These are phyloP conservation scores for Callitettix versicolor DNA, from an alignment of 1,140 invertebrate species.

Conservation along the genomic window DNA sequence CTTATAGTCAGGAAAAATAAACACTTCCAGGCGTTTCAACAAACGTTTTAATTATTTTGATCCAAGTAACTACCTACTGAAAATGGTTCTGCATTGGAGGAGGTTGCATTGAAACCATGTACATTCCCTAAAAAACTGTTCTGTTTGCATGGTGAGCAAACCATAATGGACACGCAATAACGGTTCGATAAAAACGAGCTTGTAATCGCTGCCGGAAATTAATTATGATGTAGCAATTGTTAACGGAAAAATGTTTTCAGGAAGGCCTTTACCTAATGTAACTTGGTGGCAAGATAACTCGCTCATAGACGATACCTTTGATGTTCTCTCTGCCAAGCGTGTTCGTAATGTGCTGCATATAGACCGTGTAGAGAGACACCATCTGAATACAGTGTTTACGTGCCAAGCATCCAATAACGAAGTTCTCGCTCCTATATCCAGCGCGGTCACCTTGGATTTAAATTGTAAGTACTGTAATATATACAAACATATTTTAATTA, in stretches of 20 bases:
- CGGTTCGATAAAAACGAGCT: too few species aligned
- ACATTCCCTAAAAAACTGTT: too few species aligned
- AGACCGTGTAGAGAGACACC: constrained; percentile 48
- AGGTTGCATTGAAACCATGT: too few species aligned
- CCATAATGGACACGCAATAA: too few species aligned
- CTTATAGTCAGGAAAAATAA: too few species aligned
- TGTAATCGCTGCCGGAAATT: too few species aligned
- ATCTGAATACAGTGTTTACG: constrained; percentile 55
- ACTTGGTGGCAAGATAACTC: constrained; percentile 68
- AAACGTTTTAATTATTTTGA: too few species aligned
- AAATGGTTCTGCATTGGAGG: too few species aligned
- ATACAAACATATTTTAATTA: neutral
- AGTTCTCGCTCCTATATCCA: constrained; percentile 57
- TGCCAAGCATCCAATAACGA: constrained; percentile 71
- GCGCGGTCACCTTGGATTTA: constrained; percentile 61
- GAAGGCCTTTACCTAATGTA: constrained; percentile 60
- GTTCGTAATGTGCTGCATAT: constrained; percentile 56
- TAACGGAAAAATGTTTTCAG: constrained; percentile 33
- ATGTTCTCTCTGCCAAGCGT: constrained; percentile 44
- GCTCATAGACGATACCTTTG: constrained; percentile 55
- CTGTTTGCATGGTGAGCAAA: too few species aligned
- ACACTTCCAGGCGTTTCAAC: too few species aligned
- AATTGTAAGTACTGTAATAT: constrained; percentile 54
- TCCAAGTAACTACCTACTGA: too few species aligned
- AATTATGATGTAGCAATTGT: too few species aligned